phyloP scores from a whole-genome alignment of 2,797 vertebrate genomes.

The Molossus molossus region DNA sequence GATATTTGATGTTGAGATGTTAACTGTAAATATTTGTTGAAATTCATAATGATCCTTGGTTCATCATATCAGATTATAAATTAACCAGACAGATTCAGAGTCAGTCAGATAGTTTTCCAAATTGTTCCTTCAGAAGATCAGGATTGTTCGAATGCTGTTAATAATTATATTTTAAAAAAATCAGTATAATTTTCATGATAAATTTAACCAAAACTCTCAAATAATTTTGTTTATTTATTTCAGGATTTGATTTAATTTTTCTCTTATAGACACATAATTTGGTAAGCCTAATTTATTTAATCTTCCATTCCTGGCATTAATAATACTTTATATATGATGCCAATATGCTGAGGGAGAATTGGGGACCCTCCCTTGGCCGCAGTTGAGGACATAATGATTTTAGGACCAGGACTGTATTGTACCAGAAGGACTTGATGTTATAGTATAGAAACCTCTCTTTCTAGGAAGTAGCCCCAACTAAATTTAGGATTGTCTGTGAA shows the following conservation, averaged over 20 bases:
- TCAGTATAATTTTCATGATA: constrained; percentile 47
- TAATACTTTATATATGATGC: neutral
- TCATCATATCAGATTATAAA: constrained; percentile 20
- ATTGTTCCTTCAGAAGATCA: constrained; percentile 85
- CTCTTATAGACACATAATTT: neutral
- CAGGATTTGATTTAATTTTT: constrained; percentile 2
- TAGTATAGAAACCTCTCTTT: neutral
- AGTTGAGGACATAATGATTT: neutral
- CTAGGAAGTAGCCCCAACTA: neutral
- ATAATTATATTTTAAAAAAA: constrained; percentile 49
- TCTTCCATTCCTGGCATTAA: neutral
- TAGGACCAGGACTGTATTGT: neutral
- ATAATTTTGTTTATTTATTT: constrained; percentile 27
- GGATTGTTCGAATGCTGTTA: constrained; percentile 91
- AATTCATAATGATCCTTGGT: constrained; percentile 7
- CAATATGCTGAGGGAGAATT: neutral
- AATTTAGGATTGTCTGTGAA: neutral
- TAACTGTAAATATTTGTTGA: constrained; percentile 5
- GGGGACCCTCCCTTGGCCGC: neutral
- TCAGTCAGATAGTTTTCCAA: constrained; percentile 60
- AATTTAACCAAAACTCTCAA: constrained; percentile 61
- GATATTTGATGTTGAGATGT: neutral
- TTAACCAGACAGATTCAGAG: constrained; percentile 1
- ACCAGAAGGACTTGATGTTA: neutral
- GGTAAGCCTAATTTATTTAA: constrained; percentile 36